Conservation (phyloP, 1,140 invertebrate species). For the Pentalonia nigronervosa region DNA sequence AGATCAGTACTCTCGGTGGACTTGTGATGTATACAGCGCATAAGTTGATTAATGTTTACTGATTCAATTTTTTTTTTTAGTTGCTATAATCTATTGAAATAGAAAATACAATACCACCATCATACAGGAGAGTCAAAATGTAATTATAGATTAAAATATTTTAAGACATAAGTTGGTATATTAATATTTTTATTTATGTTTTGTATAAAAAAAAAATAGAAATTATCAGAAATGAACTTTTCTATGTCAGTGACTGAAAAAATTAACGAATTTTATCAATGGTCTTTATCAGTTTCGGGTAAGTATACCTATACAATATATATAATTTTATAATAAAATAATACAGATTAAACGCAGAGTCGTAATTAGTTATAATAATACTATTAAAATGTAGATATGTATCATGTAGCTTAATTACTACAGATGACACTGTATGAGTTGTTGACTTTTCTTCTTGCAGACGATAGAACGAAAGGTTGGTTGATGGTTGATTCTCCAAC, state of each 20-base stretch:
- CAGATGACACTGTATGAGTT: background rate
- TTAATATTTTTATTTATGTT: background rate
- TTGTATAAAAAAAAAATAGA: background rate
- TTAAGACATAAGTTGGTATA: no score
- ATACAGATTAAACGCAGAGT: background rate
- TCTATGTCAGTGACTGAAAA: background rate
- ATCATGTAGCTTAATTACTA: background rate
- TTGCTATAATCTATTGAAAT: background rate
- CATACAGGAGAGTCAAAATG: background rate
- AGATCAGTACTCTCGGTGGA: background rate
- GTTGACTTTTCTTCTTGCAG: slow-evolving; percentile 65
- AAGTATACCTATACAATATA: background rate
- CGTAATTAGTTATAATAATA: background rate
- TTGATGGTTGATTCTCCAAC: slow-evolving; percentile 85
- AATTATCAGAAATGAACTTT: background rate
- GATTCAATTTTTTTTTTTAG: background rate
- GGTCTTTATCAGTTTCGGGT: slow-evolving; percentile 45
- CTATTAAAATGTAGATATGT: background rate
- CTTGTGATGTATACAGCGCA: background rate
- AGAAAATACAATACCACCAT: background rate
- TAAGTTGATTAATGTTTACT: background rate
- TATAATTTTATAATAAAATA: no score
- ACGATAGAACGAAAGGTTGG: slow-evolving; percentile 85
- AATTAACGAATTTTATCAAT: slow-evolving; percentile 6
- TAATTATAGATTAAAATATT: background rate